Evolutionary conservation across 2,113 vertebrate species (phyloP).

Genomic region (Rhinichthys klamathensis): DNA sequence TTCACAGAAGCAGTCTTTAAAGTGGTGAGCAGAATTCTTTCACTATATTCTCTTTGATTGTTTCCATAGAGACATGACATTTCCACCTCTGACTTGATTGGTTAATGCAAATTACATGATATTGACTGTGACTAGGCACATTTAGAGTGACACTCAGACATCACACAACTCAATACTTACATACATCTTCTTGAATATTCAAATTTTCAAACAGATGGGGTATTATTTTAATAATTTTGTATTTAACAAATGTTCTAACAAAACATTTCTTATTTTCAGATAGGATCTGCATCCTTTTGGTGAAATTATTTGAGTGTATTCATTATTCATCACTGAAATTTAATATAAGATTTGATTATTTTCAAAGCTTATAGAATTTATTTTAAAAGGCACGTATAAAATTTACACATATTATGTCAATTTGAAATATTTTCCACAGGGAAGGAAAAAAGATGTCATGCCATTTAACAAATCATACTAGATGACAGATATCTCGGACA

Average conservation of each 20-base stretch:
- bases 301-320: neutral
- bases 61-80: slow-evolving; percentile 8
- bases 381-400: neutral
- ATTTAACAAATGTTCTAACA: neutral
- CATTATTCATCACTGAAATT: too few relatives aligned
- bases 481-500: too few relatives aligned
- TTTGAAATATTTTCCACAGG: slow-evolving; percentile 19
- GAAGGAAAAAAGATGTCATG: slow-evolving; percentile 7
- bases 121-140: neutral
- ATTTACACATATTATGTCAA: neutral
- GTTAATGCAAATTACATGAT: slow-evolving; percentile 17
- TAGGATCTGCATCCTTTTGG: neutral
- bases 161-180: neutral
- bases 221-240: neutral
- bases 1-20: neutral
- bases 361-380: neutral
- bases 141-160: neutral
- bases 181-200: neutral
- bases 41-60: neutral
- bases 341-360: too few relatives aligned
- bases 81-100: neutral
- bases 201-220: neutral
- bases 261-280: neutral
- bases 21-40: slow-evolving; percentile 8
- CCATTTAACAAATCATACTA: slow-evolving; percentile 3